Percentiles rank a stretch among this genome's conserved stretches.
Evolutionary conservation across 2,888 invertebrate species (phyloP).

Genomic region (Crioceris asparagi): DNA sequence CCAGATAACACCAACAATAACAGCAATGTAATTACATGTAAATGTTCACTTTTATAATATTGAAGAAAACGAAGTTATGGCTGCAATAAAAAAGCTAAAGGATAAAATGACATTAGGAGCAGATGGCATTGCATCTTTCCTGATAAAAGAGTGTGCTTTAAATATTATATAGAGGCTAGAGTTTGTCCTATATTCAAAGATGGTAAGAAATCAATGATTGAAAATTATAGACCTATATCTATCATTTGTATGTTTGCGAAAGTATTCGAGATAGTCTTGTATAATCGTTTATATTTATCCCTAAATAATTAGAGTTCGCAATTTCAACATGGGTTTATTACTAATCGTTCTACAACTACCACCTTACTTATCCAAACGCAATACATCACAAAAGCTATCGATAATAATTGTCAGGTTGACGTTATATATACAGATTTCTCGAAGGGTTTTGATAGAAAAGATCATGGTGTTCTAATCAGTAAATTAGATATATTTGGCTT

Average conservation of each 20-base stretch:
- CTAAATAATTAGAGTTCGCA: neutral
- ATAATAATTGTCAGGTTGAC: neutral
- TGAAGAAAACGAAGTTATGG: neutral
- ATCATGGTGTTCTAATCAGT: neutral
- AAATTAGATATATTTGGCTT: neutral
- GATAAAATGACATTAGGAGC: too few species aligned
- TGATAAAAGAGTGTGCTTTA: too few species aligned
- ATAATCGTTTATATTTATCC: neutral
- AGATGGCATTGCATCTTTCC: too few species aligned
- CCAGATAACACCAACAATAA: neutral
- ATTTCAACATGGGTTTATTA: neutral
- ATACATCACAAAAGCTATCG: neutral
- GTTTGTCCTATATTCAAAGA: neutral
- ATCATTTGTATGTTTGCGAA: constrained; percentile 1
- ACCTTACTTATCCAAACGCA: neutral
- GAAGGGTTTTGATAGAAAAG: neutral
- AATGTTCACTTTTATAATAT: neutral
- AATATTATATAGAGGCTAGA: neutral
- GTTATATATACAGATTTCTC: neutral
- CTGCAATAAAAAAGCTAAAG: neutral
- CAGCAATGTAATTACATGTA: neutral
- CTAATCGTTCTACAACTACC: neutral
- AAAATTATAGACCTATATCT: neutral
- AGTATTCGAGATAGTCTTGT: neutral
- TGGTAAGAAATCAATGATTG: neutral